Evolutionary conservation across 1,140 invertebrate species (phyloP).

Genomic region (Galendromus occidentalis): DNA sequence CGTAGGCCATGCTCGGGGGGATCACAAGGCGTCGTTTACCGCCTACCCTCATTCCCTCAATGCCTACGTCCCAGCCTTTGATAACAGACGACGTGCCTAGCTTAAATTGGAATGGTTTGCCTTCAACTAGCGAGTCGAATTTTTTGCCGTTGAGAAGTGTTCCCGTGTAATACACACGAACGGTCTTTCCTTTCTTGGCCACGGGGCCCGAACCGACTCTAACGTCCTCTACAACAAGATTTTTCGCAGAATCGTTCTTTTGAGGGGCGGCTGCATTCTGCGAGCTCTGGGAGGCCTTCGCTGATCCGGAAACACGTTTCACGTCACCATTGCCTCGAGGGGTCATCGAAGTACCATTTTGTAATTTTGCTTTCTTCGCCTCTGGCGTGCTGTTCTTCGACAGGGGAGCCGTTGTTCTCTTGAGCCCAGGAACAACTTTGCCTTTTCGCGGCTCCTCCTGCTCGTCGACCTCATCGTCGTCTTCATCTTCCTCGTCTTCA

Average conservation of each 20-base stretch:
- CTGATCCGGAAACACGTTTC: too few relatives aligned
- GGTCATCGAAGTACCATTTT: too few relatives aligned
- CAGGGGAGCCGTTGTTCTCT: neutral
- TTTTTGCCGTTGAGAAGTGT: neutral
- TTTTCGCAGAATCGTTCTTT: constrained; percentile 22
- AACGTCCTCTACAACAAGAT: constrained; percentile 53
- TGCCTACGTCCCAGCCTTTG: constrained; percentile 68
- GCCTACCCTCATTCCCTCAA: constrained; percentile 72
- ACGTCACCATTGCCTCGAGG: too few relatives aligned
- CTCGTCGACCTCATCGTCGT: neutral
- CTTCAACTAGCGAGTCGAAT: constrained; percentile 40
- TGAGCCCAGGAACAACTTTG: neutral
- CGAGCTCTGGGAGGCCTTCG: constrained; percentile 17
- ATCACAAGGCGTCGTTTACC: constrained; percentile 63
- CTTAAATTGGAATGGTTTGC: constrained; percentile 48
- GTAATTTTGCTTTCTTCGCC: too few relatives aligned
- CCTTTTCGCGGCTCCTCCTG: neutral
- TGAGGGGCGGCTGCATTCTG: constrained; percentile 39
- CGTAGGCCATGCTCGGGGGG: constrained; percentile 61
- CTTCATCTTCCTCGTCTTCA: constrained; percentile 1
- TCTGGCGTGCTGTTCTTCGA: neutral
- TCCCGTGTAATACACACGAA: neutral
- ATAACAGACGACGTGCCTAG: constrained; percentile 68
- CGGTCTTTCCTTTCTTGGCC: constrained; percentile 53
- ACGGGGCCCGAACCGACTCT: constrained; percentile 47